Percentiles rank a stretch among this genome's conserved stretches.
Conservation (phyloP, 2,113 vertebrate species). For the Cacatua alba region DNA sequence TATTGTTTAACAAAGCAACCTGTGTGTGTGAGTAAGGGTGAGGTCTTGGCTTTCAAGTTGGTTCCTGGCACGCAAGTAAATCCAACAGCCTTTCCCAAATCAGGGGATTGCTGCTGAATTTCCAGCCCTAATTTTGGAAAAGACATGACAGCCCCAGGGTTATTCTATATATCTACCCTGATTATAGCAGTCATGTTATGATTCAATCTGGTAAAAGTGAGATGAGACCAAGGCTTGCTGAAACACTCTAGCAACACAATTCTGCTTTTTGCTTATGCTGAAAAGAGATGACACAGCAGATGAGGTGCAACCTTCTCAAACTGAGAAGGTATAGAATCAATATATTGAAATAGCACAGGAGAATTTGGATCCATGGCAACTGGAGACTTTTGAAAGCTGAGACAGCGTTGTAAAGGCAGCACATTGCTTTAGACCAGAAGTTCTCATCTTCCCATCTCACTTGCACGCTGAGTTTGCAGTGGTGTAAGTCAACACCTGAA, state of each 20-base stretch:
- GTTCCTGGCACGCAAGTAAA: neutral
- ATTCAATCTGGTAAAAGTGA: neutral
- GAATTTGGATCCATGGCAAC: neutral
- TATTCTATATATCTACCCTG: neutral
- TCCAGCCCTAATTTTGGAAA: neutral
- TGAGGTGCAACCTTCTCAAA: neutral
- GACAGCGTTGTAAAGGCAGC: neutral
- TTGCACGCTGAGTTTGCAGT: neutral
- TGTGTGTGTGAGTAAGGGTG: neutral
- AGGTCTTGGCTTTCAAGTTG: neutral
- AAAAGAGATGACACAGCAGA: neutral
- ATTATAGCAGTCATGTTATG: fast-evolving
- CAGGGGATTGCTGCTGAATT: neutral
- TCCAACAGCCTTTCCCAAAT: neutral
- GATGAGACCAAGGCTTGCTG: neutral
- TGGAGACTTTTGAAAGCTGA: neutral
- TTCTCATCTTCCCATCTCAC: neutral
- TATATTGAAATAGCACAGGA: fast-evolving
- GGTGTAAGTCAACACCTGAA: neutral
- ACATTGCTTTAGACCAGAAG: neutral
- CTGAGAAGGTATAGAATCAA: neutral
- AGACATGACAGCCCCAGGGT: neutral
- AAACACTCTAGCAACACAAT: neutral
- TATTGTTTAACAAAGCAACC: constrained; percentile 30
- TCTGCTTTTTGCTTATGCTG: neutral